A percentile compares a stretch with the other conserved stretches of the same genome.
phyloP scores from a whole-genome alignment of 2,113 vertebrate genomes.

The Poeciliopsis prolifica region DNA sequence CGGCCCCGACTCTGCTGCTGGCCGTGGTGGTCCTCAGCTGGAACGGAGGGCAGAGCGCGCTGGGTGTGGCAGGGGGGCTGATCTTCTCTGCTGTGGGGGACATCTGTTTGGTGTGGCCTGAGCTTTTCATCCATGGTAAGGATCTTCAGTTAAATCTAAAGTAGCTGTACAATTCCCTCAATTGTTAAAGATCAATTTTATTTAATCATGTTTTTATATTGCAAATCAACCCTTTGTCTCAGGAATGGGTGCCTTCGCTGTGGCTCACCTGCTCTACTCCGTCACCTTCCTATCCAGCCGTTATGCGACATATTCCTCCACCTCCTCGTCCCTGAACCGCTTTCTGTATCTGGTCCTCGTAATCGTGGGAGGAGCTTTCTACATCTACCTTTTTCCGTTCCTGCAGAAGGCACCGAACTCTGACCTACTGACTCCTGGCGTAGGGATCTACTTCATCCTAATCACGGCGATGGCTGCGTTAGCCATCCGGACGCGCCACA shows the following conservation, averaged over 20 bases:
- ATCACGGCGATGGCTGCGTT: slow-evolving; percentile 76
- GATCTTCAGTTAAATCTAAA: neutral
- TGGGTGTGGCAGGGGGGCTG: slow-evolving; percentile 75
- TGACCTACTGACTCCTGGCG: slow-evolving; percentile 57
- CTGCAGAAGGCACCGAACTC: slow-evolving; percentile 60
- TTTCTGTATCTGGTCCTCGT: slow-evolving; percentile 49
- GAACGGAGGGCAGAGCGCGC: slow-evolving; percentile 70
- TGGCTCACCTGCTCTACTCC: slow-evolving; percentile 82
- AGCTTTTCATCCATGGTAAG: slow-evolving; percentile 77
- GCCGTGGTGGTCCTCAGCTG: slow-evolving; percentile 73
- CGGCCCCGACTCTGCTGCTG: slow-evolving; percentile 77
- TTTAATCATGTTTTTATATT: neutral
- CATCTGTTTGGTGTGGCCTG: slow-evolving; percentile 83
- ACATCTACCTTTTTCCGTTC: slow-evolving; percentile 67
- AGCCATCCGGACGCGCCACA: slow-evolving; percentile 53
- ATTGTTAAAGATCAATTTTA: no score
- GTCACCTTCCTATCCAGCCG: slow-evolving; percentile 76
- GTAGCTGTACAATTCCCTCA: neutral
- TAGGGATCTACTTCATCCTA: slow-evolving; percentile 68
- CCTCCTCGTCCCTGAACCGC: slow-evolving; percentile 24
- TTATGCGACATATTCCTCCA: slow-evolving; percentile 50
- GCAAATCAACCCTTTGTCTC: slow-evolving; percentile 16
- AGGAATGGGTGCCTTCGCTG: slow-evolving; percentile 85
- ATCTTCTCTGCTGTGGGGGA: slow-evolving; percentile 84
- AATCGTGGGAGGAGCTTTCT: slow-evolving; percentile 16